Percentiles rank a stretch among this genome's conserved stretches.
Conservation (phyloP, 2,797 vertebrate species). For the Anguilla megastoma region DNA sequence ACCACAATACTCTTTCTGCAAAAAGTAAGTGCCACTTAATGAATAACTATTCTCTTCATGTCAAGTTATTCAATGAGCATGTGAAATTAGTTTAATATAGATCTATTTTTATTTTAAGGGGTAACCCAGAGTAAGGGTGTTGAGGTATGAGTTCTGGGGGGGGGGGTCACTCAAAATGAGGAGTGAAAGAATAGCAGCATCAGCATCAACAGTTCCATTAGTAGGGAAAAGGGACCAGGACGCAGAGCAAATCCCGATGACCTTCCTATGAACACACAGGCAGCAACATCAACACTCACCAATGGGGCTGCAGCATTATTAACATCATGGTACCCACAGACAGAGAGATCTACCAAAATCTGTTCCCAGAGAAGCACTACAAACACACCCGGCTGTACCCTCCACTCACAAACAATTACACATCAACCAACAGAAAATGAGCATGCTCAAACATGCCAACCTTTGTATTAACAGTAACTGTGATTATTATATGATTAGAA, state of each 20-base stretch:
- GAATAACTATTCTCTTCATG: not conserved
- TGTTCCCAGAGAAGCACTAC: not conserved
- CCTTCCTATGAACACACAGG: constrained; percentile 56
- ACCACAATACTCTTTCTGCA: not conserved
- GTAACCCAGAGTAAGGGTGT: constrained; percentile 30
- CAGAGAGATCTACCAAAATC: not conserved
- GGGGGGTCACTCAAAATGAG: constrained; percentile 39
- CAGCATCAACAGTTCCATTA: constrained; percentile 67
- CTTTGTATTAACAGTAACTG: not conserved
- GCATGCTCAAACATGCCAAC: not conserved
- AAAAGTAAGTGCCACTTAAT: not conserved
- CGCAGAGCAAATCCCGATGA: constrained; percentile 59
- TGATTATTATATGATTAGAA: not conserved
- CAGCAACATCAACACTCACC: not conserved
- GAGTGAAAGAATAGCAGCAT: constrained; percentile 46
- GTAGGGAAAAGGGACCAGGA: constrained; percentile 59
- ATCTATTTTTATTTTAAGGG: not conserved
- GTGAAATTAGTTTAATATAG: not conserved
- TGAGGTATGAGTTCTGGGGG: constrained; percentile 27
- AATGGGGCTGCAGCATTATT: not conserved
- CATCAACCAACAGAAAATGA: not conserved
- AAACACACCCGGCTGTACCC: not conserved
- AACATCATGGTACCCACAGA: not conserved
- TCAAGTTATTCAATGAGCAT: not conserved
- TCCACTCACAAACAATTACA: not conserved